Conservation (phyloP, 2,888 invertebrate genomes). For the Machimus atricapillus region DNA sequence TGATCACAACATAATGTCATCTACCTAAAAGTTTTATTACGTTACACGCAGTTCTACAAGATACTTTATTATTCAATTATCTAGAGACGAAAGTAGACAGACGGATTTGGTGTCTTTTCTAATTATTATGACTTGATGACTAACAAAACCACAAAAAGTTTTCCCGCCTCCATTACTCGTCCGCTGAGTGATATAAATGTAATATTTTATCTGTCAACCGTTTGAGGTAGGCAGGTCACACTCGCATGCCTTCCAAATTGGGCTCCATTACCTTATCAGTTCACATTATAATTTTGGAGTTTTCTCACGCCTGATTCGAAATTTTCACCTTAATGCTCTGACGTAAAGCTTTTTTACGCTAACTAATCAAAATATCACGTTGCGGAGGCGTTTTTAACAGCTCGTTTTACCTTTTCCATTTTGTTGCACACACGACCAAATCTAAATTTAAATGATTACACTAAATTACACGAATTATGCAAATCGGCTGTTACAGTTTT, state of each 20-base stretch:
- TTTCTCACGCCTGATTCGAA: constrained; percentile 17
- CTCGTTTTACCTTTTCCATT: constrained; percentile 1
- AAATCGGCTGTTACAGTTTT: not conserved
- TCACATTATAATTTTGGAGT: not conserved
- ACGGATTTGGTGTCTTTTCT: not conserved
- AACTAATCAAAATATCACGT: constrained; percentile 8
- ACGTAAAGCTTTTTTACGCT: not conserved
- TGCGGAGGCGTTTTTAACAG: not conserved
- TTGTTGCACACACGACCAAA: not conserved
- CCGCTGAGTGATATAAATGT: not conserved
- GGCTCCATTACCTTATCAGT: not conserved
- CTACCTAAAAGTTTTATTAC: not conserved
- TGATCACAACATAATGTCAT: not conserved
- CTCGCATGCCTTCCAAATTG: not conserved
- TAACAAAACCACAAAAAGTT: not conserved
- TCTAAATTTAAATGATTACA: not conserved
- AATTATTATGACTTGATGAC: not conserved
- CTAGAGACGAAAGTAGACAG: not conserved
- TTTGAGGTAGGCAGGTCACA: not conserved
- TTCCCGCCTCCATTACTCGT: not conserved
- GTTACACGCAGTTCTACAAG: not conserved
- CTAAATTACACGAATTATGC: constrained; percentile 17
- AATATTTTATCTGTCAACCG: not conserved
- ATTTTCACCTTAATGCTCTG: not conserved
- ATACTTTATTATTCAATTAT: not conserved